Base-by-base conservation (phyloP, 2,888 invertebrate genomes). In the Machimus atricapillus region DNA sequence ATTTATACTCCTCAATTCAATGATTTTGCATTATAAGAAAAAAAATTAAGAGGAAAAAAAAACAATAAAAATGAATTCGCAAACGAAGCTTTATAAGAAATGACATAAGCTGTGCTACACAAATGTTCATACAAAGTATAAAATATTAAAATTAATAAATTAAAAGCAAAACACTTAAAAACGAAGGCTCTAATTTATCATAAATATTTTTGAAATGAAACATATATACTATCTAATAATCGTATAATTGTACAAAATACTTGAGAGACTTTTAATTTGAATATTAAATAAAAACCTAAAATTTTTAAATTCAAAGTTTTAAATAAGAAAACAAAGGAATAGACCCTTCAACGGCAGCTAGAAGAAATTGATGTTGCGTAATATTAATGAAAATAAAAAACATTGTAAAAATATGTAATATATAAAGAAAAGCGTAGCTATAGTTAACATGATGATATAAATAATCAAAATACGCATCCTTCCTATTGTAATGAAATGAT, bases 281-380 rank as follows among this genome's bases (percentile, higher is more conserved):
- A 82, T 46, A 82, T 27, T 27, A 66, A 66, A 23, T 66, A 66
- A 66, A 66, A 43, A 78, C 19, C 46, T 78, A 66, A n/a, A n/a
- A 66, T 19, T 66, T 66, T 66, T 66, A 66, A 66, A 66, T 66
- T 66, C 66, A 66, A 78, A 23, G 46, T 56, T 82, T 58, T 43
- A 85, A 46, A 66, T 82, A 58, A 66, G 56, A 82, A 46, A 87
- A 86, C 58, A 46, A 58, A 46, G 78, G 58, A 66, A 40, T 86
- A 87, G 86, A 88, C 88, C 88, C 88, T 88, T 88, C 88, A 78
- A 87, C 86, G 88, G 88, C 88, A 88, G 88, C 88, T 88, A 88
- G 87, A 66, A 66, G 81, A 88, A 82, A 87, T 85, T 87, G 82
- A 86, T 88, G 88, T 87, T 87, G 85, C 86, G 52, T 86, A 88